Evolutionary conservation across 2,113 vertebrate species (phyloP).

Genomic region (Orcinus orca): DNA sequence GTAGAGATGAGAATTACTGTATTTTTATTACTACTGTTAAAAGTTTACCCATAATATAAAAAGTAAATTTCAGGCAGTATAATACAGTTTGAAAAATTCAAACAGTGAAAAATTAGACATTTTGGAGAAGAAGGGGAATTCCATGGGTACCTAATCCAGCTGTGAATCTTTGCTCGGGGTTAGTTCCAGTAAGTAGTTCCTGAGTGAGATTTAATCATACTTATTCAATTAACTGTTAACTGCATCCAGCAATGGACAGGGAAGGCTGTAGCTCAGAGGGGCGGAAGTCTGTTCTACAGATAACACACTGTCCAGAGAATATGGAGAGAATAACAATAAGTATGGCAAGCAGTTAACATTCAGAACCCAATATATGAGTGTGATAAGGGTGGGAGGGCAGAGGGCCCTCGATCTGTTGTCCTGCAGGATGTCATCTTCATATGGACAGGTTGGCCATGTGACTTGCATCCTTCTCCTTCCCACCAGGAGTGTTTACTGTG

Average conservation of each 20-base stretch:
- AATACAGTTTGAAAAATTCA: background rate
- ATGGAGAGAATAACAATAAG: background rate
- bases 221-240: background rate
- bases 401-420: background rate
- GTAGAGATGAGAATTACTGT: background rate
- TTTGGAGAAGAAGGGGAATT: background rate
- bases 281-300: background rate
- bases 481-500: background rate
- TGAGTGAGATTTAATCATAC: background rate
- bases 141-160: background rate
- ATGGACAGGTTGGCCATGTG: too few relatives aligned
- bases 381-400: background rate
- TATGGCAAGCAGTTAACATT: too few relatives aligned
- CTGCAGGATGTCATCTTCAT: background rate
- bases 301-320: background rate
- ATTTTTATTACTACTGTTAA: background rate
- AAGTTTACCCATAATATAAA: background rate
- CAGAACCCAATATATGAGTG: background rate
- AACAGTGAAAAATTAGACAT: background rate
- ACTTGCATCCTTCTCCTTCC: background rate
- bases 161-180: background rate
- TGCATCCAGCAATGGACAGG: background rate
- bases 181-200: background rate
- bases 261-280: too few relatives aligned
- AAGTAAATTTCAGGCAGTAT: background rate